Evolutionary conservation across 2,797 vertebrate species (phyloP).

Genomic region (Meriones psammophilus): DNA sequence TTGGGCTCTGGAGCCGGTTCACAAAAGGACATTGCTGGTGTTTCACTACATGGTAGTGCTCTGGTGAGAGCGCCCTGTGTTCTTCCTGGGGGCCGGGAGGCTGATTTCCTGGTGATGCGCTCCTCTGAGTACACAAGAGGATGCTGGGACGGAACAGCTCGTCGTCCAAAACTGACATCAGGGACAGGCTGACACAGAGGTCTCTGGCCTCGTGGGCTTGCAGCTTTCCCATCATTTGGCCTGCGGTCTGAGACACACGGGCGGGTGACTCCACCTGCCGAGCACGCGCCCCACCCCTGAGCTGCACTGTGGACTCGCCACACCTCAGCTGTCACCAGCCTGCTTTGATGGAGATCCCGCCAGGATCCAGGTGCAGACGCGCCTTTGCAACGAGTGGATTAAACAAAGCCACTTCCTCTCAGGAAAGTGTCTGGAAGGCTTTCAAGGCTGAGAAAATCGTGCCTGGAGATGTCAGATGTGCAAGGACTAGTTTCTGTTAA

Average conservation of each 20-base stretch:
- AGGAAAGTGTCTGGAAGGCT: conserved; percentile 2
- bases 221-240: neutral
- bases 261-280: neutral
- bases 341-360: conserved; percentile 41
- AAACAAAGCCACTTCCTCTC: conserved; percentile 65
- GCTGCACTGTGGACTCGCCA: conserved; percentile 25
- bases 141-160: neutral
- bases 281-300: neutral
- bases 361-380: conserved; percentile 34
- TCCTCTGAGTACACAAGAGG: conserved; percentile 17
- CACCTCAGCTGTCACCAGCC: neutral
- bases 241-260: neutral
- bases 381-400: neutral
- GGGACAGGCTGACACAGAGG: neutral
- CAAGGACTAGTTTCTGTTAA: neutral
- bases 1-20: conserved; percentile 36
- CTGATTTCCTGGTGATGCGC: neutral
- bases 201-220: neutral
- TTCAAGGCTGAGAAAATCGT: conserved; percentile 65
- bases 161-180: neutral
- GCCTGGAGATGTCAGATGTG: conserved; percentile 17
- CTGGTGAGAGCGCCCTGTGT: conserved; percentile 45
- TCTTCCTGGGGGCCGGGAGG: neutral
- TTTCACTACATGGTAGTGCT: neutral
- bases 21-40: conserved; percentile 32